Percentiles rank a stretch among this genome's conserved stretches.
Evolutionary conservation across 2,113 vertebrate genomes (phyloP).

Genomic region (Ploceus nigricollis): DNA sequence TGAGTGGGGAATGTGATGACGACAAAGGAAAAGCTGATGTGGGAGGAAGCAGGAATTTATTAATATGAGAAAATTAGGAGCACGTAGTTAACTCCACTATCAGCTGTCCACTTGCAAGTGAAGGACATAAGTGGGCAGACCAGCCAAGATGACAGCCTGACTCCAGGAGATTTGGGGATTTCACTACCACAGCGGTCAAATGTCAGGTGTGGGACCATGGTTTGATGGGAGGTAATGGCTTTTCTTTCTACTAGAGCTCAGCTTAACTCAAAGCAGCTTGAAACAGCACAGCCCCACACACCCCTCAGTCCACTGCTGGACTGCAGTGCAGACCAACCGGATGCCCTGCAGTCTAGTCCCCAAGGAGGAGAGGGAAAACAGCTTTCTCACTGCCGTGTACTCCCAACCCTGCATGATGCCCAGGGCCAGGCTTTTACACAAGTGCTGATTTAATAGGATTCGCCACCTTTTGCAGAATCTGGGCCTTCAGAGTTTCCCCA

Average conservation of each 20-base stretch:
- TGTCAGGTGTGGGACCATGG: neutral
- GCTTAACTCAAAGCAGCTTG: neutral
- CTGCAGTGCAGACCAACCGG: neutral
- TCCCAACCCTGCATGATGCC: rapidly evolving
- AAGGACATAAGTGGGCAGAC: neutral
- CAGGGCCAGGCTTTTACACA: neutral
- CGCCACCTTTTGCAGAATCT: neutral
- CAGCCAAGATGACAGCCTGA: neutral
- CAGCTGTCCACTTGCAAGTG: neutral
- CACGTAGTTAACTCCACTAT: neutral
- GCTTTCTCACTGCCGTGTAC: neutral
- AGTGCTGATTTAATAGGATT: neutral
- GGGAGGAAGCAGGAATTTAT: neutral
- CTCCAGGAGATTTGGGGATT: neutral
- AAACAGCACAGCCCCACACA: neutral
- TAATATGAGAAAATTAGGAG: neutral
- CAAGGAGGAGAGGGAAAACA: neutral
- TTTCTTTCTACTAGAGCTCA: neutral
- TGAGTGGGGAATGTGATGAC: neutral
- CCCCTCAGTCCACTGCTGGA: neutral
- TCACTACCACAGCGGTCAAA: neutral
- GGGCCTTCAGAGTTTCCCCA: neutral
- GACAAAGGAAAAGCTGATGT: neutral
- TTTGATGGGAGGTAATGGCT: neutral
- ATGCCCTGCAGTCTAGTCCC: neutral